Conservation (phyloP, 2,888 invertebrate genomes). For the Aphidius colemani region DNA sequence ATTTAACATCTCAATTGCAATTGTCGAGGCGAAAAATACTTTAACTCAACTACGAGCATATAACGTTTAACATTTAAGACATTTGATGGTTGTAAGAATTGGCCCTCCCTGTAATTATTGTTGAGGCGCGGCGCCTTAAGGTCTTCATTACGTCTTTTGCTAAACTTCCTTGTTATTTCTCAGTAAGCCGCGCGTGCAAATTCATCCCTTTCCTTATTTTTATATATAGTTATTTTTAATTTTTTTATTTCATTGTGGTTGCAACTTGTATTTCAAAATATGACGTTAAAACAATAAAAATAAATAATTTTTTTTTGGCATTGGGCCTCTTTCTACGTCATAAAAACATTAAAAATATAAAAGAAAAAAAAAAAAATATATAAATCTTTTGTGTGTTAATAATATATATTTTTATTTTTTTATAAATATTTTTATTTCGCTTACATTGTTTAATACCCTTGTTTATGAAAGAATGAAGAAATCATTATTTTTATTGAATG, state of each 20-base stretch:
- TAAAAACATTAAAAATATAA: neutral
- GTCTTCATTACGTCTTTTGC: slow-evolving; percentile 56
- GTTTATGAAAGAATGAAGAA: slow-evolving; percentile 11
- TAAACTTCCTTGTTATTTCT: slow-evolving; percentile 58
- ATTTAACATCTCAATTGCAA: slow-evolving; percentile 17
- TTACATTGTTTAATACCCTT: neutral
- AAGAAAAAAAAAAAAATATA: neutral
- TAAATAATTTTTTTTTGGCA: neutral
- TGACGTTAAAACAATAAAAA: neutral
- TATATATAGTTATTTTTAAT: neutral
- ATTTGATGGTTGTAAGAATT: slow-evolving; percentile 60
- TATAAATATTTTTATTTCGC: neutral
- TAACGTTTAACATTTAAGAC: slow-evolving; percentile 60
- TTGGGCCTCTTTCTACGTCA: neutral
- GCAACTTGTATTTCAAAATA: slow-evolving; percentile 1
- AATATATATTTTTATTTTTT: neutral
- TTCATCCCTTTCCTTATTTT: slow-evolving; percentile 13
- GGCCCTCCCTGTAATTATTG: slow-evolving; percentile 60
- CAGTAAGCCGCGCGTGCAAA: slow-evolving; percentile 48
- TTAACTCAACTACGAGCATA: slow-evolving; percentile 29
- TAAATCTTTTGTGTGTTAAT: neutral
- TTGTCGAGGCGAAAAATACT: slow-evolving; percentile 8
- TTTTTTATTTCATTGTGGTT: slow-evolving; percentile 4
- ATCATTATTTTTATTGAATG: neutral
- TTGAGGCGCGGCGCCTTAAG: slow-evolving; percentile 61